phyloP scores from a whole-genome alignment of 23 tunicate species.

The Ascidia mentula region DNA sequence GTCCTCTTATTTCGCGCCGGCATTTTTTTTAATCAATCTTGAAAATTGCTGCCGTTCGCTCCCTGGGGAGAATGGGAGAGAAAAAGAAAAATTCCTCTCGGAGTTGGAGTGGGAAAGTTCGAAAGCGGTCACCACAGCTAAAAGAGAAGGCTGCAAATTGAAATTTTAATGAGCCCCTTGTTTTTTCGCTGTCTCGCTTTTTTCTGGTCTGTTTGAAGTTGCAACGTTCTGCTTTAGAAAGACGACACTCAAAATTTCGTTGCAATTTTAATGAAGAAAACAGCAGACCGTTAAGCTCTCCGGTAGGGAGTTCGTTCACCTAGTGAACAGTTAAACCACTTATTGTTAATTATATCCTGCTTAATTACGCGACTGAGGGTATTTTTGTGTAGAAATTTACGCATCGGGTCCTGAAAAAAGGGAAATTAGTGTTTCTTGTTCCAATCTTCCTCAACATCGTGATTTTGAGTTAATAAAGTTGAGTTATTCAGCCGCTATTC shows the following conservation, averaged over 20 bases:
- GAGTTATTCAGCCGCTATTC: not conserved
- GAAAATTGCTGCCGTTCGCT: not conserved
- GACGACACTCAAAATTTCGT: not conserved
- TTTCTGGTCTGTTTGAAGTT: not conserved
- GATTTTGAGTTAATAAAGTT: not conserved
- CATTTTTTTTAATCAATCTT: not conserved
- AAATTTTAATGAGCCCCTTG: not conserved
- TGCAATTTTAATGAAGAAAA: conserved; percentile 10
- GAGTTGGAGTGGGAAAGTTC: not conserved
- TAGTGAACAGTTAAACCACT: no score
- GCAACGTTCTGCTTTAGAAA: not conserved
- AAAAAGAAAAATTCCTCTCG: not conserved
- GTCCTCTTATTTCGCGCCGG: not conserved
- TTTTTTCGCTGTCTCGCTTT: not conserved
- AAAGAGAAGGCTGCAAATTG: not conserved
- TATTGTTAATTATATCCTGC: no score
- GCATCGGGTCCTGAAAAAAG: no score
- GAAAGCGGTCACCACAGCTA: no score
- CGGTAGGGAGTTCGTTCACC: no score
- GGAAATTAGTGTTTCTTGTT: no score
- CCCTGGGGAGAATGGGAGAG: not conserved
- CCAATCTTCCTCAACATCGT: not conserved
- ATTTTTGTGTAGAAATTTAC: no score
- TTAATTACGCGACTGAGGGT: no score
- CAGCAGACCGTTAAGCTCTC: not conserved